Evolutionary conservation across 1,140 invertebrate species (phyloP), one percentile per base, ranked within the genome.

Genomic region (Pentalonia nigronervosa): DNA sequence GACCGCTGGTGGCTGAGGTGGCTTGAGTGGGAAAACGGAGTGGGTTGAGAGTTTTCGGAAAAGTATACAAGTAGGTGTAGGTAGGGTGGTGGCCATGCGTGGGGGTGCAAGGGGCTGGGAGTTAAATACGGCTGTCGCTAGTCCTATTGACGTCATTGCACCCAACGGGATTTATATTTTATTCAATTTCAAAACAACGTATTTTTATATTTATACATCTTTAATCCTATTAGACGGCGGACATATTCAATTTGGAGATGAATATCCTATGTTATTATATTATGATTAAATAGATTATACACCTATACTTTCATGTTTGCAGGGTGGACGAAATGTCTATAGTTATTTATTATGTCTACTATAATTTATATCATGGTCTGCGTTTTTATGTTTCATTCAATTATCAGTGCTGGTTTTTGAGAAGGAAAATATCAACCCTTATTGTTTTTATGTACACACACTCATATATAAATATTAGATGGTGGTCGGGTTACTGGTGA

Each of bases 111-210:
- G 53, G 36, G 25, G 11, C 7, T n/a, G 53, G 88, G 53, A 90
- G 89, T 67, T 90, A n/a, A 90, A 67, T 53, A 41, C 89, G 53
- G 45, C 36, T 67, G 53, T n/a, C 89, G 11, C 87, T 56, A 50
- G 34, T 90, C 25, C 56, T 60, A 56, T 36, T 90, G 89, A 90
- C 89, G 89, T 90, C 89, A 90, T 90, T 45, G 53, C 25, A 56
- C 86, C 30, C 21, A 6, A 41, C 41, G 47, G 50, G 48, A 88
- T 88, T 88, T 48, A 45, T 90, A 60, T 90, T 90, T 90, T n/a
- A 90, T 90, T 90, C 53, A 56, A 90, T 90, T 67, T 90, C 41
- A 84, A 84, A 30, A 2, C 17, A 47, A 20, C 45, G 14, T 47
- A n/a, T 17, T 87, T 30, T 36, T 30, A 30, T 36, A 47, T 17